Percentiles rank a stretch among this genome's conserved stretches.
These are phyloP conservation scores for Chloromyia formosa DNA, from an alignment of 2,888 invertebrate genomes.

Conservation along the genomic window DNA sequence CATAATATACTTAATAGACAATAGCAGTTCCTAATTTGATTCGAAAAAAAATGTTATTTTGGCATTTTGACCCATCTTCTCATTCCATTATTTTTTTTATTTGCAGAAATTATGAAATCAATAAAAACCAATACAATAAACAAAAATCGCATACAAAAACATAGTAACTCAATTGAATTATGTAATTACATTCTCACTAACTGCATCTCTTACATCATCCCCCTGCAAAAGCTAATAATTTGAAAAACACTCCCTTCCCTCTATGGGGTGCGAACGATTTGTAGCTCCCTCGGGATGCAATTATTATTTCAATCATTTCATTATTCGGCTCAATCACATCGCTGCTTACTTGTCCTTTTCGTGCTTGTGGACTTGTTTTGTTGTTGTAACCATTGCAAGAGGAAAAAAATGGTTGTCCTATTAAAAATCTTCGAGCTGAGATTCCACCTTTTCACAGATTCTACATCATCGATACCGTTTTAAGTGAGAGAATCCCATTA, in stretches of 20 bases:
- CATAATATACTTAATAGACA: too few species aligned
- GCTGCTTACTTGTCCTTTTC: background rate
- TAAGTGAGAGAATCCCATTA: conserved; percentile 5
- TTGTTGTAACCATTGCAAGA: background rate
- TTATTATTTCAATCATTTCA: conserved; percentile 20
- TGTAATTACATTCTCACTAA: background rate
- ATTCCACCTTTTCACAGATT: conserved; percentile 11
- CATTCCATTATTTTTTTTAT: too few species aligned
- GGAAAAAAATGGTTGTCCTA: background rate
- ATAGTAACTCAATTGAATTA: too few species aligned
- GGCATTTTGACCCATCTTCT: too few species aligned
- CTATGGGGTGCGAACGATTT: background rate
- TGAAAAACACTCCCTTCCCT: background rate
- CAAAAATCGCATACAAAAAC: too few species aligned
- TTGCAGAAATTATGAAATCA: too few species aligned
- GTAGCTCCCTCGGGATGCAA: conserved; percentile 6
- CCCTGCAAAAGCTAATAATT: conserved; percentile 2
- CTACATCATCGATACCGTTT: conserved; percentile 3
- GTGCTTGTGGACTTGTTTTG: too few species aligned
- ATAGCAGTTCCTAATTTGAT: too few species aligned
- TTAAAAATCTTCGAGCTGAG: background rate
- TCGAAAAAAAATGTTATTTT: too few species aligned
- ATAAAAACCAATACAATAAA: too few species aligned
- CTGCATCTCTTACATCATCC: background rate
- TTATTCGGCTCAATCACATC: background rate